phyloP scores from a whole-genome alignment of 2,113 vertebrate genomes.

The Orthonyx spaldingii region DNA sequence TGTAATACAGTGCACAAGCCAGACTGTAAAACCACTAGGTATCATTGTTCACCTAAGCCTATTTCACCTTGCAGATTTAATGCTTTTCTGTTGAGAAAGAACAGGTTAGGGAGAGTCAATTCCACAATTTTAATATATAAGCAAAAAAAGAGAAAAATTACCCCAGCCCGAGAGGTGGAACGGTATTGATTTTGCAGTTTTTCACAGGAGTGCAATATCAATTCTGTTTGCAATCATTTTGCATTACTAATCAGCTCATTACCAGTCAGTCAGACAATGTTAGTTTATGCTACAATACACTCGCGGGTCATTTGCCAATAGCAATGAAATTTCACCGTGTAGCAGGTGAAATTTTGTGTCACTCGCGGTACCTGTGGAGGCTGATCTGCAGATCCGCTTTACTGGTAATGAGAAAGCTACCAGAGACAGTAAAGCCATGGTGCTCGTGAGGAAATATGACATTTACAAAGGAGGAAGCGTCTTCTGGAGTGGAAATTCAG shows the following conservation, averaged over 20 bases:
- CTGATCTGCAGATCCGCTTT: background rate
- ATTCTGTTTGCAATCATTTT: slow-evolving; percentile 52
- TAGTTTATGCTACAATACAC: slow-evolving; percentile 10
- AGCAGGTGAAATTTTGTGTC: background rate
- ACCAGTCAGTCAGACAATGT: slow-evolving; percentile 38
- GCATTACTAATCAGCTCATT: slow-evolving; percentile 64
- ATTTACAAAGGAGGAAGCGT: background rate
- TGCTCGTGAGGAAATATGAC: background rate
- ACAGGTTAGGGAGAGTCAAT: background rate
- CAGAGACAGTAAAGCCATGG: background rate
- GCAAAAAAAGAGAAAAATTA: background rate
- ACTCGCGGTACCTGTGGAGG: background rate
- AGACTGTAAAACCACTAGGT: background rate
- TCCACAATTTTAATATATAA: background rate
- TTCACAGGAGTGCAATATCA: background rate
- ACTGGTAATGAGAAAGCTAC: background rate
- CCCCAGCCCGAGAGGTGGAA: background rate
- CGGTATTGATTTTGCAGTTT: background rate
- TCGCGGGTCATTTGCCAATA: slow-evolving; percentile 47
- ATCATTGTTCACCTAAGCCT: background rate
- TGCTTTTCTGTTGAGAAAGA: background rate
- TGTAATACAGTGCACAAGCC: background rate
- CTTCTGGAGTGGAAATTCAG: background rate
- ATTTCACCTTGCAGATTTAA: background rate
- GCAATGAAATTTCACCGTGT: background rate